Base-by-base conservation (phyloP, 2,113 vertebrate species). In the Ceyx cyanopectus region DNA sequence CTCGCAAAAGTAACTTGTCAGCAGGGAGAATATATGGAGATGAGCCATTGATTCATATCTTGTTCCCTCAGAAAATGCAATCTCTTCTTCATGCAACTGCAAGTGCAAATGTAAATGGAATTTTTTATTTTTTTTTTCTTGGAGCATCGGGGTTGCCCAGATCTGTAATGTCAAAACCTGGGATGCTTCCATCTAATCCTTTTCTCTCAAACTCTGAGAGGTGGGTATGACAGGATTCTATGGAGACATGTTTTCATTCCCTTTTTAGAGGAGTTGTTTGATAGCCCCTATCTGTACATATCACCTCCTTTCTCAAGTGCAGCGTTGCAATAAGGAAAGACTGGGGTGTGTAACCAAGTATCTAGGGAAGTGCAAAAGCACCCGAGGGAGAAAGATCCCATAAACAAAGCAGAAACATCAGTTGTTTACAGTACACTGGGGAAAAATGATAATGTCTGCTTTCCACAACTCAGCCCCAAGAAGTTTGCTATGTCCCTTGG, bases 221-320 rank as follows among this genome's bases (percentile, higher is more conserved):
- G 86, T 26, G 15, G 15, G 12, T 94, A 72, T 91, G 89, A 95
- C 48, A 89, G 53, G 81, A 93, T 60, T 89, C 82, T 51, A 3
- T 40, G 46, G 43, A 76, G 77, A 23, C 90, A 89, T 84, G 82
- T 53, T 94, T 37, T 63, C 16, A n/a, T 83, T 85, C 86, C 67
- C 29, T 84, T 86, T 20, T 7, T n/a, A 66, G 10, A 24, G 34
- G 75, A 74, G 63, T 23, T 30, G 34, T 72, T 78, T 75, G 41
- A 81, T 76, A 72, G 26, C 11, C 9, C 56, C 14, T 56, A 30
- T 48, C 63, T 37, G 61, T 23, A 14, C 34, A n/a, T 27, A 50
- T 45, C n/a, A 29, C 23, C 12, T 73, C 48, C 10, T 82, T 87
- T 67, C 54, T 72, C 2, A 0, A 51, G 8, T 4, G 12, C 16